These are phyloP conservation scores for Troides oblongomaculatus DNA, from an alignment of 2,888 invertebrate species.

Conservation along the genomic window DNA sequence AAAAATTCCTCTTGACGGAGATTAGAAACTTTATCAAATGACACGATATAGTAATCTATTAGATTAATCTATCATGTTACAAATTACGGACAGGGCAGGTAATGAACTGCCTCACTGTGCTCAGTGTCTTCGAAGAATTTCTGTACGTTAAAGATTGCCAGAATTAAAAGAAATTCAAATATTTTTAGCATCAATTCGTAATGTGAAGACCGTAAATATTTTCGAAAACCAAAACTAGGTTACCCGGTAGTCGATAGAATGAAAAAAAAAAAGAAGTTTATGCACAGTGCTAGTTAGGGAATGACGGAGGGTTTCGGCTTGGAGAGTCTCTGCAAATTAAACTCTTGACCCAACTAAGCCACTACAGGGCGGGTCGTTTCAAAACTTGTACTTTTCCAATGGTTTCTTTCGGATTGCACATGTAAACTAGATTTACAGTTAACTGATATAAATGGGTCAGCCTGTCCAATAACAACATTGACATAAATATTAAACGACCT, in stretches of 20 bases:
- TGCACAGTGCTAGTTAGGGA: constrained; percentile 10
- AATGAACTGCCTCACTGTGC: no score
- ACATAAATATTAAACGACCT: no score
- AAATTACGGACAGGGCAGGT: no score
- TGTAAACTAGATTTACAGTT: not conserved
- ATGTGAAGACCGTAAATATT: no score
- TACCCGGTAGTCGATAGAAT: constrained; percentile 1
- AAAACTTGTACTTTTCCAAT: constrained; percentile 6
- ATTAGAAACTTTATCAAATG: no score
- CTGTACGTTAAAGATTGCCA: no score
- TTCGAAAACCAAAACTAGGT: constrained; percentile 12
- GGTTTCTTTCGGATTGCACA: not conserved
- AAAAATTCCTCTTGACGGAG: no score
- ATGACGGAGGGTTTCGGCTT: constrained; percentile 3
- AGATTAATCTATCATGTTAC: no score
- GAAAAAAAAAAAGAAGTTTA: constrained; percentile 3
- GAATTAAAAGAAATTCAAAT: no score
- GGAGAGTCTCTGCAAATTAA: constrained; percentile 21
- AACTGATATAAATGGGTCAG: not conserved
- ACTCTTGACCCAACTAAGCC: constrained; percentile 23
- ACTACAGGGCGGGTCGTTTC: constrained; percentile 13
- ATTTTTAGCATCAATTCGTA: no score
- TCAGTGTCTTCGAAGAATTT: no score
- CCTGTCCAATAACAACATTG: not conserved
- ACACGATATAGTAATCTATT: no score